Conservation (phyloP, 2,888 invertebrate genomes). For the Eueremaeus valkanovi region DNA sequence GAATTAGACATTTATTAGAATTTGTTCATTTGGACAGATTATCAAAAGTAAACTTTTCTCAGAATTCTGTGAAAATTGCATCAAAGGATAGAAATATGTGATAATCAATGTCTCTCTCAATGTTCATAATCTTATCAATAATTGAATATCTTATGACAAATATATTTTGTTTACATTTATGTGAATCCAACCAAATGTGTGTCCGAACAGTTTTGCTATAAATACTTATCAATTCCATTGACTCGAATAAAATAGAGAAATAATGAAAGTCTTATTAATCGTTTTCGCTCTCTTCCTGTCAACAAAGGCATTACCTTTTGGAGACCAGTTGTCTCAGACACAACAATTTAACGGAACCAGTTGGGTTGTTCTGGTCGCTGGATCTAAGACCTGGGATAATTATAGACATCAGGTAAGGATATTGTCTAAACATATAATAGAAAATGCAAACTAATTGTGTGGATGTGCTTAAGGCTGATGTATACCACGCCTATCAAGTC, state of each 20-base stretch:
- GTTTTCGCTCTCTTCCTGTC: not conserved
- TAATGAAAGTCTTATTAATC: conserved; percentile 30
- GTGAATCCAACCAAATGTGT: too few species aligned
- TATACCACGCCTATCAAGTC: conserved; percentile 61
- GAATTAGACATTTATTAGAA: not conserved
- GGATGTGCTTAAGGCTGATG: conserved; percentile 56
- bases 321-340: not conserved
- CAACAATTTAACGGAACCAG: not conserved
- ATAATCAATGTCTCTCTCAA: too few species aligned
- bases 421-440: not conserved
- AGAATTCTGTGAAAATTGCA: too few species aligned
- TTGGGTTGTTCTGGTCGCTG: conserved; percentile 61
- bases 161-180: too few species aligned
- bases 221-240: too few species aligned
- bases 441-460: not conserved
- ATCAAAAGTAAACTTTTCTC: too few species aligned
- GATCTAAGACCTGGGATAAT: conserved; percentile 59
- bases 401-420: conserved; percentile 60
- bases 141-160: too few species aligned
- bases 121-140: too few species aligned
- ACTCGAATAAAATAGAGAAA: too few species aligned
- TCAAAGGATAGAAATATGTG: too few species aligned
- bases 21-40: not conserved
- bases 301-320: conserved; percentile 2
- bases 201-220: too few species aligned